Evolutionary conservation across 30 jellyfish, hydroid and myxozoan species (phyloP), one percentile per base, ranked within the genome.

Genomic region (Aurelia sp.): DNA sequence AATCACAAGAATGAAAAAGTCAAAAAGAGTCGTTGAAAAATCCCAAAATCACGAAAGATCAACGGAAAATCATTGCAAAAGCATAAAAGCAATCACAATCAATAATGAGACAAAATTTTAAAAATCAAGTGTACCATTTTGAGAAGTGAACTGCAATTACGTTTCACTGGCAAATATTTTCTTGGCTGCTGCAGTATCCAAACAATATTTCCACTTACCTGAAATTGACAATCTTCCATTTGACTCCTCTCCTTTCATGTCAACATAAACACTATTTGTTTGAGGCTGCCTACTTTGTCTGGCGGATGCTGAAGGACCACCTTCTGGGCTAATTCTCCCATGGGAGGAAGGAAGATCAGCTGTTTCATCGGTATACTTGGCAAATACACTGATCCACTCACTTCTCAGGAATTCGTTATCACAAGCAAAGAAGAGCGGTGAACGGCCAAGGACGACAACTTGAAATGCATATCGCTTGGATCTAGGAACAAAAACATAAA

Each of bases 391-490:
- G 8, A 86, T 85, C 98, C 98, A 91, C 67, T 91, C 98, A n/a
- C 55, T 63, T 44, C 88, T 66, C 74, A 91, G 74, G 51, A 79
- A 51, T 65, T 91, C 89, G 59, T 91, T 91, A 59, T 91, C 98
- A 53, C 98, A 91, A 41, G 97, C 98, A n/a, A 91, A 71, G 62
- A 91, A 57, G n/a, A 91, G 74, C 0, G 96, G 91, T 4, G 91
- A 78, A 15, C 88, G 87, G 50, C 86, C 96, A 50, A 72, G 67
- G 13, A 81, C 84, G 20, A 91, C 96, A 6, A 91, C 96, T 82
- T 91, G 97, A 58, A 91, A 91, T 19, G 98, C 98, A 67, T 61
- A 91, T 35, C 74, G 97, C 58, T 91, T 72, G 27, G 98, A 91
- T 65, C 86, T 76, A 40, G 9, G 1, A 38, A 15, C 18, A 6